phyloP scores from a whole-genome alignment of 2,113 vertebrate genomes.

The Lichenostomus cassidix region DNA sequence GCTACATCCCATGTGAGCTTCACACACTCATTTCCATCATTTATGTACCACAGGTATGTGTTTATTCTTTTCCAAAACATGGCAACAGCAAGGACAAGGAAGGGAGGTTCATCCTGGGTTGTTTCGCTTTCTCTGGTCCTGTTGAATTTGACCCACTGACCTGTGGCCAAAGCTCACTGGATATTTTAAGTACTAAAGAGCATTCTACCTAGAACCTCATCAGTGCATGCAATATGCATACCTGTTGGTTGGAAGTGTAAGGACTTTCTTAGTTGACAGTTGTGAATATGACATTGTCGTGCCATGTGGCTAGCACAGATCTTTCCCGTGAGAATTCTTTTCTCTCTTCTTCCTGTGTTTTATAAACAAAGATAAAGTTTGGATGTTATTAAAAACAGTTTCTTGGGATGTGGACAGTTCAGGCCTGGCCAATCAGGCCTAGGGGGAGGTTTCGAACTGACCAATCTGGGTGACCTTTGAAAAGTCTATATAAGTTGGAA shows the following conservation, averaged over 20 bases:
- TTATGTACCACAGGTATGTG: neutral
- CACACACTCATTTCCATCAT: neutral
- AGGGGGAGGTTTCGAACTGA: too few relatives aligned
- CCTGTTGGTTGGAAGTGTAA: neutral
- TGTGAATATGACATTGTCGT: neutral
- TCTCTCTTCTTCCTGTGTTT: too few relatives aligned
- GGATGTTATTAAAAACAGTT: too few relatives aligned
- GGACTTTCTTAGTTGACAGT: neutral
- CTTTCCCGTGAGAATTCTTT: too few relatives aligned
- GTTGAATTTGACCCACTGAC: neutral
- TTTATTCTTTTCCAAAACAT: neutral
- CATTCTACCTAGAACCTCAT: neutral
- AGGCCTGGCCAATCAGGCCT: too few relatives aligned
- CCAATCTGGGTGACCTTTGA: too few relatives aligned
- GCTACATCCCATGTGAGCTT: neutral
- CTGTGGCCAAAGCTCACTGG: neutral
- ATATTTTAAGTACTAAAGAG: neutral
- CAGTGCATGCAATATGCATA: neutral
- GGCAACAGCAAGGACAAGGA: neutral
- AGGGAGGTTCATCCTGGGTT: neutral
- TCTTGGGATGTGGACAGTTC: too few relatives aligned
- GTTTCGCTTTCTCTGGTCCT: neutral
- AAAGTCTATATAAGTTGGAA: too few relatives aligned
- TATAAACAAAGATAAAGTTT: too few relatives aligned
- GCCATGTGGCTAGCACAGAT: too few relatives aligned